Conservation (phyloP, 2,113 vertebrate species). For the Romanogobio albipinnatus region DNA sequence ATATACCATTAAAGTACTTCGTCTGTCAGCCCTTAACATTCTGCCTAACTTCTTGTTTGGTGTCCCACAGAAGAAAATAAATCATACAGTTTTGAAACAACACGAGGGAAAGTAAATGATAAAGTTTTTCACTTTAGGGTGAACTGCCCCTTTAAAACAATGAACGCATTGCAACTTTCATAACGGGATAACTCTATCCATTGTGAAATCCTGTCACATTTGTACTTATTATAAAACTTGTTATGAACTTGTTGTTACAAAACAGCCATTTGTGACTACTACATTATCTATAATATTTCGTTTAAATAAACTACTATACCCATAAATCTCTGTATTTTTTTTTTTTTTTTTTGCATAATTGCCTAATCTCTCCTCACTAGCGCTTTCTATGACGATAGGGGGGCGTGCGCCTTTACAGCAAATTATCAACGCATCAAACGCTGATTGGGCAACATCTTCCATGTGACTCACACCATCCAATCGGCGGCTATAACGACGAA, state of each 20-base stretch:
- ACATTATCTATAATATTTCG: not conserved
- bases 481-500: slow-evolving; percentile 48
- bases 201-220: not conserved
- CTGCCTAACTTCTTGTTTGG: not conserved
- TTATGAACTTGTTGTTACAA: not conserved
- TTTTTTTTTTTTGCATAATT: not conserved
- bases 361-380: not conserved
- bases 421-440: slow-evolving; percentile 31
- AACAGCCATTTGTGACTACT: not conserved
- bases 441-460: slow-evolving; percentile 48
- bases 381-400: slow-evolving; percentile 58
- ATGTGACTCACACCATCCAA: slow-evolving; percentile 62
- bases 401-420: slow-evolving; percentile 51
- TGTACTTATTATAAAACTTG: not conserved
- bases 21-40: not conserved
- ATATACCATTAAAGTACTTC: not conserved
- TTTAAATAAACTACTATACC: slow-evolving; percentile 45
- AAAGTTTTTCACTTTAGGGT: not conserved
- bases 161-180: not conserved
- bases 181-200: not conserved
- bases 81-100: not conserved
- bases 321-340: slow-evolving; percentile 16
- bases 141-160: not conserved
- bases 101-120: not conserved
- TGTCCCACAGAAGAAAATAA: not conserved